Percentiles rank a stretch among this genome's conserved stretches.
These are phyloP conservation scores for Drosophila sordidula DNA, from an alignment of 2,888 invertebrate genomes.

Conservation along the genomic window DNA sequence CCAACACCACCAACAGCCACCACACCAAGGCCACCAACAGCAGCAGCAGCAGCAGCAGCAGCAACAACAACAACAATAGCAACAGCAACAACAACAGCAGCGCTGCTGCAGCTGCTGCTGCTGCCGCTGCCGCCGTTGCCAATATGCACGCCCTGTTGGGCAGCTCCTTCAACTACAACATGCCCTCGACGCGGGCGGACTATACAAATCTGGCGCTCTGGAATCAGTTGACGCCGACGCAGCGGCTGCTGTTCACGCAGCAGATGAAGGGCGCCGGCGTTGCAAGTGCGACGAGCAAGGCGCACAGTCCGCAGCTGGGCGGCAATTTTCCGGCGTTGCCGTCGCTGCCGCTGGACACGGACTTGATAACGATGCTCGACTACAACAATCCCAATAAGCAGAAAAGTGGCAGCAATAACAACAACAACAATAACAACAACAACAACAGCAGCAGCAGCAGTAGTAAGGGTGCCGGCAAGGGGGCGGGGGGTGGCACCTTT, in stretches of 20 bases:
- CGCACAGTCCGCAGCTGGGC: slow-evolving; percentile 7
- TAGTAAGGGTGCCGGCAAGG: neutral
- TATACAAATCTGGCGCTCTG: slow-evolving; percentile 83
- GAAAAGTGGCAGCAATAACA: slow-evolving; percentile 18
- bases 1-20: slow-evolving; percentile 27
- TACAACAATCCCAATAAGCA: slow-evolving; percentile 79
- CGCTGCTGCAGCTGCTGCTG: slow-evolving; percentile 42
- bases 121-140: slow-evolving; percentile 61
- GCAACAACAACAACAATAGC: slow-evolving; percentile 9
- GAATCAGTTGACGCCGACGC: slow-evolving; percentile 82
- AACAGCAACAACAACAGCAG: slow-evolving; percentile 1
- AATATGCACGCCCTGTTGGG: slow-evolving; percentile 64
- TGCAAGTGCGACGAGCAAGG: slow-evolving; percentile 18
- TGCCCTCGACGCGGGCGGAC: slow-evolving; percentile 74
- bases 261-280: slow-evolving; percentile 69
- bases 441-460: neutral
- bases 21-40: slow-evolving; percentile 14
- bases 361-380: slow-evolving; percentile 81
- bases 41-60: slow-evolving; percentile 4
- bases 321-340: slow-evolving; percentile 72
- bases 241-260: slow-evolving; percentile 78
- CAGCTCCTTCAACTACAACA: slow-evolving; percentile 76
- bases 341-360: slow-evolving; percentile 80
- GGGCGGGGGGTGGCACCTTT: slow-evolving; percentile 52
- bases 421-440: neutral